Evolutionary conservation across 2,888 invertebrate genomes (phyloP), one percentile per base, ranked within the genome.

Genomic region (Mactromeris polynyma): DNA sequence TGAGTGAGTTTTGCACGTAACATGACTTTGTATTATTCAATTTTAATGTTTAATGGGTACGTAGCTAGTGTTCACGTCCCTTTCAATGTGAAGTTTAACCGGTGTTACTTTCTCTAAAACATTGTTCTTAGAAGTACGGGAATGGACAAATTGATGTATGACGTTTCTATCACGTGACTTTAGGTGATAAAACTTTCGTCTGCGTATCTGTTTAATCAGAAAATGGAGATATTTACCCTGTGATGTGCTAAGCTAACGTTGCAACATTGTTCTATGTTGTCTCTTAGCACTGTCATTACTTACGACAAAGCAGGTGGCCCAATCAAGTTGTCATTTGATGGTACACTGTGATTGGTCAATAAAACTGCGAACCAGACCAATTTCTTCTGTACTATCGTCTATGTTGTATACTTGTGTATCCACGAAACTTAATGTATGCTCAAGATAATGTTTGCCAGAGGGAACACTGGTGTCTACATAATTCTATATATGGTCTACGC

Each of bases 271-370:
- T 64, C 6, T 26, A 26, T 9, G 58, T n/a, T 26, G 58, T 26
- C 58, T n/a, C 26, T 3, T 26, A 26, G 58, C 26, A 9, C 21
- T 26, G 58, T 64, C 58, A n/a, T 64, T 26, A 64, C 26, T 64
- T 64, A 64, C 58, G 9, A 26, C 58, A 26, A 64, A 64, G 58
- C 58, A 64, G 58, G 58, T 64, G 58, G 58, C 21, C n/a, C 58
- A 64, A 64, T 64, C n/a, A 64, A 64, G 58, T n/a, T 26, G 58
- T 64, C 58, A 64, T 26, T n/a, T 26, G 58, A 26, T 64, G 26
- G 58, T n/a, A n/a, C 58, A 7, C 58, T n/a, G n/a, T 64, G 58
- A 64, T 64, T 64, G 58, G 58, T 64, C 58, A 64, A 64, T 64
- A 64, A 64, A 64, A 64, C 26, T 26, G 26, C 58, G 58, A 64